Percentiles rank a stretch among this genome's conserved stretches.
Evolutionary conservation across 2,113 vertebrate genomes (phyloP).

Genomic region (Plotosus lineatus): DNA sequence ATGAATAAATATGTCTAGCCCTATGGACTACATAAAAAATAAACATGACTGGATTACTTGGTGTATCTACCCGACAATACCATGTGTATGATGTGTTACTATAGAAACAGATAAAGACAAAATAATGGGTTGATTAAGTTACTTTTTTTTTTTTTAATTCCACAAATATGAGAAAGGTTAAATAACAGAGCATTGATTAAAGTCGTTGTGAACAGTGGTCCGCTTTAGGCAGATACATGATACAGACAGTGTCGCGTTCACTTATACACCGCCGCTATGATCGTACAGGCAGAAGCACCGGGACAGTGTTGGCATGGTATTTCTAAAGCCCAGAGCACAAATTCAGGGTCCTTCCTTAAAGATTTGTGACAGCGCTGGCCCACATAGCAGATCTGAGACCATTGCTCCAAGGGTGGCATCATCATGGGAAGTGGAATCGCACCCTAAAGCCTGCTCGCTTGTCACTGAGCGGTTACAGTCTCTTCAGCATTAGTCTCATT

Average conservation of each 20-base stretch:
- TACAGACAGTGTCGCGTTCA: slow-evolving; percentile 37
- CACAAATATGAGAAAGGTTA: background rate
- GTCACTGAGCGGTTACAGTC: slow-evolving; percentile 20
- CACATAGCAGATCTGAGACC: slow-evolving; percentile 47
- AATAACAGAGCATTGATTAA: slow-evolving; percentile 23
- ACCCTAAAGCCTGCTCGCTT: slow-evolving; percentile 31
- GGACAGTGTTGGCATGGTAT: slow-evolving; percentile 39
- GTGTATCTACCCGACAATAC: background rate
- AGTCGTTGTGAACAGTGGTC: slow-evolving; percentile 11
- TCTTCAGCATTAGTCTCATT: slow-evolving; percentile 31
- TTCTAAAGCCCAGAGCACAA: slow-evolving; percentile 37
- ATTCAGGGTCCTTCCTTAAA: slow-evolving; percentile 49
- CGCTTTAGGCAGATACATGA: slow-evolving; percentile 38
- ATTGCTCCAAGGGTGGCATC: slow-evolving; percentile 40
- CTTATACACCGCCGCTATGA: slow-evolving; percentile 45
- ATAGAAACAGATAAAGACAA: background rate
- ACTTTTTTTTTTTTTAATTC: background rate
- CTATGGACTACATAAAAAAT: background rate
- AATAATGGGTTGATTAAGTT: background rate
- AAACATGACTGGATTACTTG: background rate
- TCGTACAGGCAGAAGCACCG: slow-evolving; percentile 41
- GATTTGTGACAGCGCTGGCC: slow-evolving; percentile 54
- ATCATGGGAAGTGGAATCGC: slow-evolving; percentile 12
- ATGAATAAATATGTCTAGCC: background rate
- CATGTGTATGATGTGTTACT: background rate